Evolutionary conservation across 2,888 invertebrate species (phyloP).

Genomic region (Oscheius sp.): DNA sequence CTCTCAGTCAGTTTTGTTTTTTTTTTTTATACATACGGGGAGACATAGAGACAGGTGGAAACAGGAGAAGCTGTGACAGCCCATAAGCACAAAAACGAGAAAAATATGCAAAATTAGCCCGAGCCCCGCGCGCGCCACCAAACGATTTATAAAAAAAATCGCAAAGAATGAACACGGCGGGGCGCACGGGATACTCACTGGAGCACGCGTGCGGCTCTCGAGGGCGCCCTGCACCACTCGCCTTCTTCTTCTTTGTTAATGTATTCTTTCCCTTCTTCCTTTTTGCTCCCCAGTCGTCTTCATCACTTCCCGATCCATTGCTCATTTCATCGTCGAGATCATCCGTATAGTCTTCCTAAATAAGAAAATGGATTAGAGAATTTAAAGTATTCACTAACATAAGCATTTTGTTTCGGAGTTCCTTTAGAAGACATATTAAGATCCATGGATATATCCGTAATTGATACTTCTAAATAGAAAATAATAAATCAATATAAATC

Average conservation of each 20-base stretch:
- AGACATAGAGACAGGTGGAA: not conserved
- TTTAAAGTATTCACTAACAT: conserved; percentile 24
- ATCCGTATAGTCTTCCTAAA: conserved; percentile 48
- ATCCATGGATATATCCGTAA: conserved; percentile 14
- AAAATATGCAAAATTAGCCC: not conserved
- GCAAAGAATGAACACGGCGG: not conserved
- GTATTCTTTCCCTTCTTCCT: conserved; percentile 45
- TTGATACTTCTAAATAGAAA: conserved; percentile 12
- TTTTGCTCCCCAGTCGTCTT: conserved; percentile 65
- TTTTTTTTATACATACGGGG: too few species aligned
- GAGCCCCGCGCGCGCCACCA: conserved; percentile 1
- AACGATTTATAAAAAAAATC: too few species aligned
- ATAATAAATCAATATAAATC: too few species aligned
- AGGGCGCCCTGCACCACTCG: conserved; percentile 21
- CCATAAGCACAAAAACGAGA: not conserved
- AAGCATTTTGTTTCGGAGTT: conserved; percentile 27
- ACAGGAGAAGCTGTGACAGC: not conserved
- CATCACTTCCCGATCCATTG: conserved; percentile 46
- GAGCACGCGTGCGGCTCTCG: conserved; percentile 10
- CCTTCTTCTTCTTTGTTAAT: conserved; percentile 36
- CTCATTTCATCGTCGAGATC: conserved; percentile 39
- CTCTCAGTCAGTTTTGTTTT: not conserved
- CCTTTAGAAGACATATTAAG: conserved; percentile 13
- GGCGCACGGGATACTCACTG: conserved; percentile 20
- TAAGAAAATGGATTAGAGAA: not conserved